phyloP scores from a whole-genome alignment of 64 coral and sea anemone species.

The Montipora capricornis region DNA sequence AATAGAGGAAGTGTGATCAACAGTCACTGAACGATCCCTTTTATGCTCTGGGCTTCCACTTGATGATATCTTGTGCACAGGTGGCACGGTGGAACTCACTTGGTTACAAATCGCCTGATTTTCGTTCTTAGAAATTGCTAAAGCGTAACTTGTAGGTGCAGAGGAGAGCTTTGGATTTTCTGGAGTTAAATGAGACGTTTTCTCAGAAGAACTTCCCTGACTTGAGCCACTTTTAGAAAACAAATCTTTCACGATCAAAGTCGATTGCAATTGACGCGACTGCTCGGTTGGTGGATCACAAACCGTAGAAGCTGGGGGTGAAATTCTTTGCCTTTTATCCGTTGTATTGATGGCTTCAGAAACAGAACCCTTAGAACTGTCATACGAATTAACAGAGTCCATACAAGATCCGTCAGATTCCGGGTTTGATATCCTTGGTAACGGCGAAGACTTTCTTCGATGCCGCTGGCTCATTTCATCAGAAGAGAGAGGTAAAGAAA shows the following conservation, averaged over 20 bases:
- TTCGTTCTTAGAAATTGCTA: background rate
- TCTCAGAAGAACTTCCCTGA: background rate
- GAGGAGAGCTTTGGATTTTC: background rate
- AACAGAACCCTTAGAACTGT: background rate
- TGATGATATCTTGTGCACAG: conserved; percentile 29
- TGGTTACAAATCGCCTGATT: background rate
- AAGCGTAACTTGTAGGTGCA: background rate
- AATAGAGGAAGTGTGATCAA: background rate
- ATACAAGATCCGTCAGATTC: background rate
- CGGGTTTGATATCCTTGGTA: background rate
- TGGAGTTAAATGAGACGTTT: background rate
- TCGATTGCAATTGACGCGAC: background rate
- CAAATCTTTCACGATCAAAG: background rate
- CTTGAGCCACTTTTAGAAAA: background rate
- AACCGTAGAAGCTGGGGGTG: background rate
- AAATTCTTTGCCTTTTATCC: background rate
- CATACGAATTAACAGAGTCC: background rate
- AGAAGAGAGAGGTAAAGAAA: background rate
- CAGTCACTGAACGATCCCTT: background rate
- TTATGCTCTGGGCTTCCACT: background rate
- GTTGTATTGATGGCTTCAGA: background rate
- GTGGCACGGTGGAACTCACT: conserved; percentile 32
- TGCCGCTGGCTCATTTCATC: background rate
- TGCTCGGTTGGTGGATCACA: background rate
- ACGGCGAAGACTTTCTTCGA: conserved; percentile 8